Base-by-base conservation (phyloP, 2,797 vertebrate genomes). In the Thaleichthys pacificus region DNA sequence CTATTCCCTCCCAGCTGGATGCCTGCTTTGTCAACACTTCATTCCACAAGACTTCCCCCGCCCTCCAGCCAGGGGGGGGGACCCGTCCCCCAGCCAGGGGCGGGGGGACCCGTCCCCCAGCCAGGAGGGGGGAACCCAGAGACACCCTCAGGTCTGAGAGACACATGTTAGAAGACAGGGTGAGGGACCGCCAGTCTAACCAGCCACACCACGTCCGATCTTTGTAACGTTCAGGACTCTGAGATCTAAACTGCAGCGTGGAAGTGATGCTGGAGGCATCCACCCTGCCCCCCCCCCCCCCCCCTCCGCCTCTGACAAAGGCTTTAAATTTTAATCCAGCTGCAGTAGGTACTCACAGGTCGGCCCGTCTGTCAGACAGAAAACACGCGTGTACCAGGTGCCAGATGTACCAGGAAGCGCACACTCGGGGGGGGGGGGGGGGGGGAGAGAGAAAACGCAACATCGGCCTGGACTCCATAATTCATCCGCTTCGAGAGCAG, bases 381-480 rank as follows among this genome's bases (percentile, higher is more conserved):
- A 61, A 26, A 68, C 70, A 77, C 68, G 70, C 32, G 64, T 74
- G 68, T 68, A 1, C 17, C 72, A 68, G 74, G 47, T 66, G 62
- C 66, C 74, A 73, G 49, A 38, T 42, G n/a, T n/a, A n/a, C n/a
- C n/a, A 81, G 54, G 66, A 70, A 65, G 71, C 35, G 19, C 35
- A 68, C 80, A 82, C 78, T 80, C 71, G 80, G 76, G 78, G 80
- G 22, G 22, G 22, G 22, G 24, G 24, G 24, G 24, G 22, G 22
- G 22, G 22, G 24, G 24, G 24, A 1, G 2, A 6, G 86, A 88
- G 85, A 82, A 85, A 69, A 58, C 84, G 85, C 85, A 88, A 90
- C 88, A 86, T 88, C 71, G 57, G 67, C 70, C 75, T 75, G 71
- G 72, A 83, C 76, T 80, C 85, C 87, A 86, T 80, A 80, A 76